Evolutionary conservation across 2,113 vertebrate species (phyloP).

Genomic region (Columba janthina): DNA sequence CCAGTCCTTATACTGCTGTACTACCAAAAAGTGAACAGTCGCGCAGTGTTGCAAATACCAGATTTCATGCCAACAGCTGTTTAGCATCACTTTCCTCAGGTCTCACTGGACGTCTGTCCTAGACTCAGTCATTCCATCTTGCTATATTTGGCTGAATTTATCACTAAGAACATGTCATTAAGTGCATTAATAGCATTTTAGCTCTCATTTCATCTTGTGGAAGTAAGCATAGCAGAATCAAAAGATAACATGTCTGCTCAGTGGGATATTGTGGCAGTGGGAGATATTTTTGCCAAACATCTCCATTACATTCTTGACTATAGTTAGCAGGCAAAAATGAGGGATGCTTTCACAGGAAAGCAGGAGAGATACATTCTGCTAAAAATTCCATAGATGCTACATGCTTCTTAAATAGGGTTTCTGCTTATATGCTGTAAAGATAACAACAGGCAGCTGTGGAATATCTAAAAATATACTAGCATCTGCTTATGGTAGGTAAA

Average conservation of each 20-base stretch:
- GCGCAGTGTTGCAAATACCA: background rate
- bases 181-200: background rate
- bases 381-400: conserved; percentile 18
- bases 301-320: conserved; percentile 32
- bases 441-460: background rate
- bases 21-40: background rate
- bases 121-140: background rate
- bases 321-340: conserved; percentile 6
- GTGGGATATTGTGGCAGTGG: background rate
- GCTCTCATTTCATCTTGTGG: background rate
- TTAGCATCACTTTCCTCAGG: background rate
- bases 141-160: conserved; percentile 34
- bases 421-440: background rate
- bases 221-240: background rate
- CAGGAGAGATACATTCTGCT: background rate
- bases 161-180: background rate
- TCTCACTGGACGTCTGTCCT: background rate
- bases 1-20: background rate
- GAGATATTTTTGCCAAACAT: conserved; percentile 53
- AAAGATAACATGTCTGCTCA: conserved; percentile 32
- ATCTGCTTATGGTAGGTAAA: background rate
- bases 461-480: conserved; percentile 17
- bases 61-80: conserved; percentile 8
- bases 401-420: background rate
- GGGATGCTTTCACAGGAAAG: conserved; percentile 6